Evolutionary conservation across 2,113 vertebrate species (phyloP).

Genomic region (Callipepla squamata): DNA sequence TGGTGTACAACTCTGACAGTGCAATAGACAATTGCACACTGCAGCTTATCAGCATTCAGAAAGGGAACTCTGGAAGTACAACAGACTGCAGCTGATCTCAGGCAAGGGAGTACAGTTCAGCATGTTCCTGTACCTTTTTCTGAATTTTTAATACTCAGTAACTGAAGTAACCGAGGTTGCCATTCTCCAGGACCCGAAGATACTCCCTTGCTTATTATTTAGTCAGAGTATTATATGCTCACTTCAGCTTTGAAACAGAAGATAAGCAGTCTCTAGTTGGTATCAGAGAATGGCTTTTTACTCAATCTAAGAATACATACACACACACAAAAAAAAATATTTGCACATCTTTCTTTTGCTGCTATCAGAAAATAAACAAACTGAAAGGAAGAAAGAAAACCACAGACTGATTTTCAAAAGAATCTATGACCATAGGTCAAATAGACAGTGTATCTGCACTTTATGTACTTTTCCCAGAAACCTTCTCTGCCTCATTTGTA

Average conservation of each 20-base stretch:
- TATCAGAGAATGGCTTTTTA: neutral
- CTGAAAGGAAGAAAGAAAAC: neutral
- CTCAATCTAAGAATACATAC: neutral
- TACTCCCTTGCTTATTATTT: neutral
- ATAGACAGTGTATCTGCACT: neutral
- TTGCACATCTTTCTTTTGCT: neutral
- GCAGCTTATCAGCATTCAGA: neutral
- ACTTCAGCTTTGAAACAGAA: neutral
- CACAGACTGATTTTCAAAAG: neutral
- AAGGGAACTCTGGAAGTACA: slow-evolving; percentile 10
- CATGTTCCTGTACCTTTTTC: neutral
- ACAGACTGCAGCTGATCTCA: neutral
- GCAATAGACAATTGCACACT: neutral
- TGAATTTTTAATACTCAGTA: neutral
- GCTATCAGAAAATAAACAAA: neutral
- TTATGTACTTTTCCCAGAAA: slow-evolving; percentile 13
- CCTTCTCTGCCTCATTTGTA: slow-evolving; percentile 5
- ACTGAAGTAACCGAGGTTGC: neutral
- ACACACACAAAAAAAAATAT: neutral
- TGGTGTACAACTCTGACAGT: neutral
- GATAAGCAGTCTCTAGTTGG: neutral
- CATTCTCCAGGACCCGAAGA: neutral
- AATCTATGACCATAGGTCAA: neutral
- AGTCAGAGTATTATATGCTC: neutral
- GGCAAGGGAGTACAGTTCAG: neutral